Conservation (phyloP, 2,888 invertebrate species). For the Idaea straminata region DNA sequence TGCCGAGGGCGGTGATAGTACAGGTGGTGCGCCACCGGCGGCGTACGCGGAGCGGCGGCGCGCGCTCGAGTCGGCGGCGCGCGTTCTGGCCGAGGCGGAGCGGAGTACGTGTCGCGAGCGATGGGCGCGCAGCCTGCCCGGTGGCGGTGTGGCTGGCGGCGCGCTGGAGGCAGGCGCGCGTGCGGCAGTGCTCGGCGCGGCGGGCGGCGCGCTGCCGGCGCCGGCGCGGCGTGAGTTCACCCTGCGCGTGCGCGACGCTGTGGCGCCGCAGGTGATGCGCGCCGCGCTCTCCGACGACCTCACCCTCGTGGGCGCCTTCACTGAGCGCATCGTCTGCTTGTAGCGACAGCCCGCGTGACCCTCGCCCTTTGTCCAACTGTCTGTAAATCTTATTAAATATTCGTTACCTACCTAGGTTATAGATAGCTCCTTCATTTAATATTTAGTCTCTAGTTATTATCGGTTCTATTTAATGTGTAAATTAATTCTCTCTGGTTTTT, state of each 20-base stretch:
- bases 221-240: constrained; percentile 65
- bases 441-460: too few relatives aligned
- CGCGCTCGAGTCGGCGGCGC: constrained; percentile 53
- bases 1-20: constrained; percentile 45
- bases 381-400: constrained; percentile 19
- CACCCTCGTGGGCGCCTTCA: constrained; percentile 68
- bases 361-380: neutral
- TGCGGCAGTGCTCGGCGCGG: constrained; percentile 48
- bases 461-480: too few relatives aligned
- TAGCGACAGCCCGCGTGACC: constrained; percentile 36
- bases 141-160: constrained; percentile 43
- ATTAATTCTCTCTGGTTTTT: constrained; percentile 8
- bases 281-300: constrained; percentile 66
- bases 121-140: constrained; percentile 61
- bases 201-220: constrained; percentile 57
- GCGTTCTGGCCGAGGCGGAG: constrained; percentile 58
- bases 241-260: constrained; percentile 59
- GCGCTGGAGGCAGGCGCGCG: constrained; percentile 60
- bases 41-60: constrained; percentile 61
- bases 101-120: constrained; percentile 45
- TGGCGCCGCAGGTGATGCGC: constrained; percentile 65
- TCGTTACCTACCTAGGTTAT: constrained; percentile 8
- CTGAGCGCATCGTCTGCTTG: constrained; percentile 68
- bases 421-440: too few relatives aligned
- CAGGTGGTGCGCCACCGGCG: too few relatives aligned